Base-by-base conservation (phyloP, 2,113 vertebrate genomes). In the Chloroceryle aenea region DNA sequence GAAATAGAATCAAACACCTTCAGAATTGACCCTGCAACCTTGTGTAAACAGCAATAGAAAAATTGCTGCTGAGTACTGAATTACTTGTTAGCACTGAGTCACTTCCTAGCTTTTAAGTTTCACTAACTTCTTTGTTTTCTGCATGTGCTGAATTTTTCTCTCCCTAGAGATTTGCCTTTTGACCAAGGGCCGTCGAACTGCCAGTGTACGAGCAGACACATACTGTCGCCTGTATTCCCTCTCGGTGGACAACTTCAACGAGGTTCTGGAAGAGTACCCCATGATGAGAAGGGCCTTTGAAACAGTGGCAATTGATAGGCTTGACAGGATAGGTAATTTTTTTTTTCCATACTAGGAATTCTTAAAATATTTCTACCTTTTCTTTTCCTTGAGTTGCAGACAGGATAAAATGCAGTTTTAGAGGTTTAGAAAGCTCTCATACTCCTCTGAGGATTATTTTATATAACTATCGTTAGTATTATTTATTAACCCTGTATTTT, bases 241-340 rank as follows among this genome's bases (percentile, higher is more conserved):
- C 40, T 99, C 99, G 0, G 99, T 99, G 74, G 99, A 99, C 97
- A 99, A 99, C 96, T 99, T 99, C 98, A 99, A 99, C 4, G 99
- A 99, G 97, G 99, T 99, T 72, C 97, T 99, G 81, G 99, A 99
- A 82, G 99, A 99, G 94, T 99, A 99, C 86, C 99, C 99, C 27
- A 99, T 99, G 99, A 99, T 99, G 99, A 98, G 99, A 61, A 98
- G 99, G 38, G 99, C 99, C 83, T 99, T 99, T 32, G 99, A 99
- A 97, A 99, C 99, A 0, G 99, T 99, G n/a, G 99, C 99, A 95
- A 99, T 99, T 62, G 99, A 99, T 95, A 98, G 99, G 68, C 97
- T 99, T 85, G 99, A 99, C 97, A 99, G 99, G 93, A 99, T 95
- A 95, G 95, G 95, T 95, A 96, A 72, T 48, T 29, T 23, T 26